Evolutionary conservation across 2,797 vertebrate genomes (phyloP).

Genomic region (Coregonus suidteri): DNA sequence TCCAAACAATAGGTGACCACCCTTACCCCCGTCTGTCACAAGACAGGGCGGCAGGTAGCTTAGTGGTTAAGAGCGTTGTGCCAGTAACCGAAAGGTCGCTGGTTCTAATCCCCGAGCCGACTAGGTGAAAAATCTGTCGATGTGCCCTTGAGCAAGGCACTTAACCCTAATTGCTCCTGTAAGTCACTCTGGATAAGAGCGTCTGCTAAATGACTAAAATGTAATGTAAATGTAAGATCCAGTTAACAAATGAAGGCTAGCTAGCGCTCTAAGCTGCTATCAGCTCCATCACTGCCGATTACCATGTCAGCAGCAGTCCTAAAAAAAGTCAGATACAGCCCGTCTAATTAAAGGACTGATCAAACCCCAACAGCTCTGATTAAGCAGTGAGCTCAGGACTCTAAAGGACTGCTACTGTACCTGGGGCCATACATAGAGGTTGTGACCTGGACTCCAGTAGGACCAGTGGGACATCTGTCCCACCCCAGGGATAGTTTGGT

Average conservation of each 20-base stretch:
- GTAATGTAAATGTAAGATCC: neutral
- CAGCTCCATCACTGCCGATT: conserved; percentile 3
- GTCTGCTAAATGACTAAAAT: too few species aligned
- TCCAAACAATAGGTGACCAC: too few species aligned
- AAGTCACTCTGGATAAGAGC: too few species aligned
- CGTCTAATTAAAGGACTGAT: neutral
- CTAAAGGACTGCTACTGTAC: neutral
- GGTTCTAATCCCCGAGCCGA: too few species aligned
- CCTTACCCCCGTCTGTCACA: neutral
- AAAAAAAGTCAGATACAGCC: neutral
- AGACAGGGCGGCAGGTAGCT: too few species aligned
- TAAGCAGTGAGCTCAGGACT: neutral
- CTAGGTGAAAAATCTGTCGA: too few species aligned
- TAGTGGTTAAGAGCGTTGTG: too few species aligned
- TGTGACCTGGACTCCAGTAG: neutral
- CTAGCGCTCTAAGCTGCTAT: neutral
- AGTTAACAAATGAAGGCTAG: neutral
- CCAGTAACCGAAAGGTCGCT: too few species aligned
- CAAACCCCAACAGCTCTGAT: neutral
- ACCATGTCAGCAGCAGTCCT: neutral
- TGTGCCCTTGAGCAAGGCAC: too few species aligned
- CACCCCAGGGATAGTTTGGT: neutral
- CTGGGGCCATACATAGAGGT: conserved; percentile 5
- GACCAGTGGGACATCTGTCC: neutral
- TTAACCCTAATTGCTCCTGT: too few species aligned